Evolutionary conservation across 2,888 invertebrate species (phyloP), one percentile per base, ranked within the genome.

Genomic region (Andrena trimmerana): DNA sequence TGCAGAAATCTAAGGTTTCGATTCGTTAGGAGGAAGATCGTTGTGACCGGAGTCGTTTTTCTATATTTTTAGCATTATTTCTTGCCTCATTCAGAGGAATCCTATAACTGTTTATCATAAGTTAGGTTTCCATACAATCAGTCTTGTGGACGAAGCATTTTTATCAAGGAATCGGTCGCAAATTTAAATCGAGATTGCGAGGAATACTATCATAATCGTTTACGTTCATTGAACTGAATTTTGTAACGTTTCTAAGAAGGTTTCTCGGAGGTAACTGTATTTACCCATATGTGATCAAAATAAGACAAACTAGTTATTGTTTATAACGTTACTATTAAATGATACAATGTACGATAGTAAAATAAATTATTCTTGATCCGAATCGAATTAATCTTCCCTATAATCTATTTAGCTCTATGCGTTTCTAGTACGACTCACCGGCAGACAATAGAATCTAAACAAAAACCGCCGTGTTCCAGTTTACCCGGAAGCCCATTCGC

Each of bases 301-400:
- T 72, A 66, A 72, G 42, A 73, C 57, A 60, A 76, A 70, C 48
- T 78, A 73, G 65, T 74, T 82, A 70, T 83, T 63, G 72, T 85
- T 86, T 86, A 63, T 86, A 85, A 85, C 78, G 57, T 78, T 76
- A 78, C 52, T 81, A 82, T 73, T 42, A 79, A 54, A 59, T 80
- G 72, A 78, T 72, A 76, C 60, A 57, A 70, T 83, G 78, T 87
- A 74, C 68, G 65, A 83, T 81, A 85, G 81, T 79, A 65, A 84
- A 77, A 78, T 86, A 83, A 81, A 62, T 85, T 83, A 86, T 86
- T 87, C 79, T 76, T 76, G 75, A 60, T 66, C 27, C 33, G 10
- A 73, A 63, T 68, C 8, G 24, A 65, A 10, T 42, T 7, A 63
- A 48, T 50, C 5, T 13, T 13, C 33, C 16, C 5, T 20, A 8